These are phyloP conservation scores for Cenopis cana DNA, from an alignment of 2,888 invertebrate genomes.

Conservation along the genomic window DNA sequence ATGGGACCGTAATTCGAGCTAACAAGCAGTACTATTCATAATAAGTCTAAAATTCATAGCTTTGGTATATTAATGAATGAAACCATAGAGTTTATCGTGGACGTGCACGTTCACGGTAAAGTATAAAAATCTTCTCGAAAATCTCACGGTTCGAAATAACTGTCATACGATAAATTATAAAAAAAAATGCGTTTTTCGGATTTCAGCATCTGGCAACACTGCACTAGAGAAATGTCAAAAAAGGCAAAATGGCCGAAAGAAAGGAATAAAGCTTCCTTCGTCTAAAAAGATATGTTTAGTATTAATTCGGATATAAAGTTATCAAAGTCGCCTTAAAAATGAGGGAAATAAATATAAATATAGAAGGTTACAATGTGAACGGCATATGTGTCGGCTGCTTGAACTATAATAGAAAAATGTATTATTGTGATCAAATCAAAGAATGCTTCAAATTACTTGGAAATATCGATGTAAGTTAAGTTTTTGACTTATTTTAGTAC, in stretches of 20 bases:
- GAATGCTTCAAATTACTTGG: conserved; percentile 69
- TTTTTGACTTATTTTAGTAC: conserved; percentile 4
- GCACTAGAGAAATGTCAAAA: conserved; percentile 39
- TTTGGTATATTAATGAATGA: too few relatives aligned
- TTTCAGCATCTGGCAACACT: too few relatives aligned
- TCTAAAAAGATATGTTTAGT: conserved; percentile 59
- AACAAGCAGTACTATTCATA: too few relatives aligned
- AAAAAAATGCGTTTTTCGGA: too few relatives aligned
- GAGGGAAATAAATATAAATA: conserved; percentile 80
- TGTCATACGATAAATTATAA: too few relatives aligned
- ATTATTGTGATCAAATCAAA: conserved; percentile 62
- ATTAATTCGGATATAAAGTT: conserved; percentile 19
- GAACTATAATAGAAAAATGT: conserved; percentile 77
- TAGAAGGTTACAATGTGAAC: conserved; percentile 80
- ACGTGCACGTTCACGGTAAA: too few relatives aligned
- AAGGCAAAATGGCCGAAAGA: conserved; percentile 74
- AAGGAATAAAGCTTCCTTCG: conserved; percentile 76
- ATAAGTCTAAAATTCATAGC: too few relatives aligned
- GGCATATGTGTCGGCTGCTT: conserved; percentile 80
- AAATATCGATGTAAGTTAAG: conserved; percentile 73
- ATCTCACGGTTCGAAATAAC: too few relatives aligned
- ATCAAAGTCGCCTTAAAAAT: conserved; percentile 55
- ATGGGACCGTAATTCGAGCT: too few relatives aligned
- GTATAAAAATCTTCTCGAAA: too few relatives aligned
- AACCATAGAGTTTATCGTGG: too few relatives aligned